Conservation (phyloP, 2,797 vertebrate species). For the Oreochromis grahami region DNA sequence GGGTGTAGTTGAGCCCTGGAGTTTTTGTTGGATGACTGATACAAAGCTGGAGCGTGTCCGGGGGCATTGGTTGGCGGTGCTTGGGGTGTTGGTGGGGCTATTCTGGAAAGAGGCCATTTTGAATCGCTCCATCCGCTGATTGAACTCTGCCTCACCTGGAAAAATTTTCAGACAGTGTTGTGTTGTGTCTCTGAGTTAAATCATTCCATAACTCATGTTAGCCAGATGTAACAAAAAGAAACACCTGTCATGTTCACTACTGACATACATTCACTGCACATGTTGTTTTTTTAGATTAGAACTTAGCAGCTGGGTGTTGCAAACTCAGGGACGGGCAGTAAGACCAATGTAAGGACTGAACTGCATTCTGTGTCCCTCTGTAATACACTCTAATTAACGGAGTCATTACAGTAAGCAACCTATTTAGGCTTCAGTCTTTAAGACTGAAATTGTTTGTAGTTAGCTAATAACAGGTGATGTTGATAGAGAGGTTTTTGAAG, state of each 20-base stretch:
- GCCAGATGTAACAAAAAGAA: neutral
- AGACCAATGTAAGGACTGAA: neutral
- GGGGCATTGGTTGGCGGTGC: neutral
- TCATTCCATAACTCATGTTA: neutral
- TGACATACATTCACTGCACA: neutral
- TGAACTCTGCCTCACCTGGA: constrained; percentile 68
- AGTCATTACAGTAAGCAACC: neutral
- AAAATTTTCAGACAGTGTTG: neutral
- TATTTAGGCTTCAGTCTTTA: neutral
- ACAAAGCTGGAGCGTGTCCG: constrained; percentile 57
- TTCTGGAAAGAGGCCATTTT: constrained; percentile 25
- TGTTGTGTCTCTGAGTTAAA: fast-evolving
- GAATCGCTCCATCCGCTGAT: constrained; percentile 68
- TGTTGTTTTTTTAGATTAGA: neutral
- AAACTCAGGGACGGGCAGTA: fast-evolving
- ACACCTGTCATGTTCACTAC: neutral
- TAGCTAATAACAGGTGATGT: neutral
- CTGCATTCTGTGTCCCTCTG: neutral
- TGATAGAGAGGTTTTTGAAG: neutral
- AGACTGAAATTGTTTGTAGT: neutral
- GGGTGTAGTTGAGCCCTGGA: constrained; percentile 51
- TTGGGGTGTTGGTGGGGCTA: neutral
- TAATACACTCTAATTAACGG: neutral
- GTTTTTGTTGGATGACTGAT: constrained; percentile 68
- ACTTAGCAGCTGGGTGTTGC: neutral